phyloP scores from a whole-genome alignment of 1,140 invertebrate genomes.

The Scaptomyza hsui region DNA sequence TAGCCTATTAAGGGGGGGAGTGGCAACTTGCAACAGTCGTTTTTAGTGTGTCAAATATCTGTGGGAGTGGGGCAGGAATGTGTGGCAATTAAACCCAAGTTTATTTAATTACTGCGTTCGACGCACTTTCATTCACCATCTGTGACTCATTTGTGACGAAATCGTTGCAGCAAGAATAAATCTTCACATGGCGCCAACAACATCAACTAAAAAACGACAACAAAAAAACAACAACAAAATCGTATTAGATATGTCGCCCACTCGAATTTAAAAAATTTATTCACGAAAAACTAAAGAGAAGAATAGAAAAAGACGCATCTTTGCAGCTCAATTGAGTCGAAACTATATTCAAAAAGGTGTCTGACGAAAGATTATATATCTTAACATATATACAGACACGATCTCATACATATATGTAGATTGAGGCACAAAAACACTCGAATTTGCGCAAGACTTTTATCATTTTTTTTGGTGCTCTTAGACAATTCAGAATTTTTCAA shows the following conservation, averaged over 20 bases:
- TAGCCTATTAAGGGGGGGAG: not conserved
- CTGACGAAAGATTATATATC: constrained; percentile 26
- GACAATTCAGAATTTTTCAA: no score
- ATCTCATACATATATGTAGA: not conserved
- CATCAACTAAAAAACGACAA: not conserved
- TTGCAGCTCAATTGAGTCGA: constrained; percentile 26
- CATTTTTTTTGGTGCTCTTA: not conserved
- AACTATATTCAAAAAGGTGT: constrained; percentile 12
- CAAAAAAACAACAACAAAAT: constrained; percentile 2
- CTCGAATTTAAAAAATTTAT: constrained; percentile 19
- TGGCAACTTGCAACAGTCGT: constrained; percentile 14
- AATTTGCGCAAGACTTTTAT: constrained; percentile 17
- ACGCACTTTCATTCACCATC: constrained; percentile 18
- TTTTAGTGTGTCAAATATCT: constrained; percentile 34
- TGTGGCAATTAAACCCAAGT: no score
- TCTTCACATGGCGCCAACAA: not conserved
- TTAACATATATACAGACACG: constrained; percentile 8
- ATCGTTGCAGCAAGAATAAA: not conserved
- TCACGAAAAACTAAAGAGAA: not conserved
- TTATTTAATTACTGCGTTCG: constrained; percentile 8
- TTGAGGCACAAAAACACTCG: constrained; percentile 5
- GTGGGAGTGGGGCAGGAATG: not conserved
- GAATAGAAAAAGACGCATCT: not conserved
- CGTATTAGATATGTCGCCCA: constrained; percentile 33
- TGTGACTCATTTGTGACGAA: constrained; percentile 36